These are phyloP conservation scores for Conger conger DNA, from an alignment of 2,113 vertebrate genomes.

Conservation along the genomic window DNA sequence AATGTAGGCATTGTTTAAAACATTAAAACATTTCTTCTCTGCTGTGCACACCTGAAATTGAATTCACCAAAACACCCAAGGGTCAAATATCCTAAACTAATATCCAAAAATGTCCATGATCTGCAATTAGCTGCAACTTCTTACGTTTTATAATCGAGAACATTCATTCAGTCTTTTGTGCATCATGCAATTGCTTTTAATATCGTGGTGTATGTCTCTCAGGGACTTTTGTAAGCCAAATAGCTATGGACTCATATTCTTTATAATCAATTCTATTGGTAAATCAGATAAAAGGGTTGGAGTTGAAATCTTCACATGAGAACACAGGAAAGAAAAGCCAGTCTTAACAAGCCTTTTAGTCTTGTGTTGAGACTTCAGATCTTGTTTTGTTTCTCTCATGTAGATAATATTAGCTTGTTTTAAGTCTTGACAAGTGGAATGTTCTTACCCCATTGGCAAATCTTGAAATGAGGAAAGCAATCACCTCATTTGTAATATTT, in stretches of 20 bases:
- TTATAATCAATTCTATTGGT: not conserved
- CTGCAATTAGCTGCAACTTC: constrained; percentile 19
- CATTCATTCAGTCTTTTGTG: not conserved
- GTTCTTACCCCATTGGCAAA: too few species aligned
- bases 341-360: too few species aligned
- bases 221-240: too few species aligned
- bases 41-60: constrained; percentile 1
- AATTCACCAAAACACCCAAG: constrained; percentile 29
- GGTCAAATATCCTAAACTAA: not conserved
- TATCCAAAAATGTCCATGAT: constrained; percentile 14
- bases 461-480: too few species aligned
- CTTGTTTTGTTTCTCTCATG: too few species aligned
- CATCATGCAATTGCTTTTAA: not conserved
- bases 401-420: too few species aligned
- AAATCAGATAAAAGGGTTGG: not conserved
- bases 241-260: not conserved
- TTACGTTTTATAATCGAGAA: constrained; percentile 17
- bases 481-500: too few species aligned
- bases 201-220: too few species aligned
- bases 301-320: not conserved
- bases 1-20: not conserved
- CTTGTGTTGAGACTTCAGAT: too few species aligned
- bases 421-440: too few species aligned
- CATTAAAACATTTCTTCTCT: constrained; percentile 8
- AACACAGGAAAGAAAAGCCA: too few species aligned